Percentiles rank a stretch among this genome's conserved stretches.
phyloP scores from a whole-genome alignment of 1,140 invertebrate genomes.

The Eriosoma lanigerum region DNA sequence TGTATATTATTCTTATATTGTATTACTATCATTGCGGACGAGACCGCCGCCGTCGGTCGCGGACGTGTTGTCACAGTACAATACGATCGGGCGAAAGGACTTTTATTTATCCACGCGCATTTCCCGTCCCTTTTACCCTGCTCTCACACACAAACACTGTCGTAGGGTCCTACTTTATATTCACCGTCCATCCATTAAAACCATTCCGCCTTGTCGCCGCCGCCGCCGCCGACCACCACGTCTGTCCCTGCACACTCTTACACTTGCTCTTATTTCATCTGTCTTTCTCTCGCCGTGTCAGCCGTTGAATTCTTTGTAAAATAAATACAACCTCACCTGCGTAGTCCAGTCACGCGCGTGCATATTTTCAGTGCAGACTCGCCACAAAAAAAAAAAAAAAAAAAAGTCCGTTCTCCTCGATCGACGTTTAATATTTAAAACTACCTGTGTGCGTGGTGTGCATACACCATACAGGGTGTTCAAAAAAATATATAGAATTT shows the following conservation, averaged over 20 bases:
- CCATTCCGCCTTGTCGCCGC: not conserved
- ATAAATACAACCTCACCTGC: constrained; percentile 1
- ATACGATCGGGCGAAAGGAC: not conserved
- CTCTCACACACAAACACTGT: too few relatives aligned
- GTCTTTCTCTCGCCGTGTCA: too few relatives aligned
- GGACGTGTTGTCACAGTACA: constrained; percentile 32
- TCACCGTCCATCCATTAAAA: constrained; percentile 40
- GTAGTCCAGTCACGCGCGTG: constrained; percentile 27
- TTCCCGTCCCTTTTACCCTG: too few relatives aligned
- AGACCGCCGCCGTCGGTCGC: not conserved
- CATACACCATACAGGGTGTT: too few relatives aligned
- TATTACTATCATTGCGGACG: not conserved
- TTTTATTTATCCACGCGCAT: not conserved
- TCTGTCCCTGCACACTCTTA: not conserved
- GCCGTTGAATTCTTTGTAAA: not conserved
- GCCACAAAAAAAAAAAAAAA: not conserved
- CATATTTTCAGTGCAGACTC: not conserved
- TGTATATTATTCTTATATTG: too few relatives aligned
- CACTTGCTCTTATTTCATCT: too few relatives aligned
- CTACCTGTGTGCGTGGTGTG: not conserved
- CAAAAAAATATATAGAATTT: too few relatives aligned
- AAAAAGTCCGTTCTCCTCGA: not conserved
- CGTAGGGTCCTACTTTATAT: constrained; percentile 21
- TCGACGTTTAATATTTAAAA: constrained; percentile 21
- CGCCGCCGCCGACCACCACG: not conserved